Evolutionary conservation across 1,140 invertebrate genomes (phyloP).

Genomic region (Drosophila erecta): DNA sequence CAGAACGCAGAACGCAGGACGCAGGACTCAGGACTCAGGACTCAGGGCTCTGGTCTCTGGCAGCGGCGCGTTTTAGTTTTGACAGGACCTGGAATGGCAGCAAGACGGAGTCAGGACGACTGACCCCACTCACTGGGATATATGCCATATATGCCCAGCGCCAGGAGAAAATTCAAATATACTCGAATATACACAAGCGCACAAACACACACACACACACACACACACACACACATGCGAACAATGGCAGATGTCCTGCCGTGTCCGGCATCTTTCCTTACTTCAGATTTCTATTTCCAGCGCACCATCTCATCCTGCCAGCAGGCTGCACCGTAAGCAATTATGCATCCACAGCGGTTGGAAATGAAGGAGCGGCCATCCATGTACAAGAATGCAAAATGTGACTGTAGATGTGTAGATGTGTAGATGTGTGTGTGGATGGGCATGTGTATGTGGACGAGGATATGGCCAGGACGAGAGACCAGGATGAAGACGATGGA

Average conservation of each 20-base stretch:
- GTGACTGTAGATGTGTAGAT: slow-evolving; percentile 16
- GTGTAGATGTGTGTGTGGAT: slow-evolving; percentile 15
- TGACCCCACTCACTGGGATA: slow-evolving; percentile 31
- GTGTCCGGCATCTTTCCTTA: slow-evolving; percentile 68
- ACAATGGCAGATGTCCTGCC: slow-evolving; percentile 56
- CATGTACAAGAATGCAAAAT: slow-evolving; percentile 32
- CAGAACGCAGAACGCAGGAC: background rate
- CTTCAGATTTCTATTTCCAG: slow-evolving; percentile 54
- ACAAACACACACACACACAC: background rate
- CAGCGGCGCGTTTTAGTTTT: slow-evolving; percentile 78
- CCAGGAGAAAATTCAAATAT: slow-evolving; percentile 59
- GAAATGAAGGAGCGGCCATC: slow-evolving; percentile 42
- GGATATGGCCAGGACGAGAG: slow-evolving; percentile 3
- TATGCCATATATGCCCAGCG: slow-evolving; percentile 34
- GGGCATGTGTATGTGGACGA: slow-evolving; percentile 21
- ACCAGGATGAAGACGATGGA: background rate
- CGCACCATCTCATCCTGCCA: slow-evolving; percentile 19
- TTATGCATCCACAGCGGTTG: slow-evolving; percentile 59
- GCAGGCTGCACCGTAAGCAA: slow-evolving; percentile 50
- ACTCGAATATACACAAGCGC: slow-evolving; percentile 34
- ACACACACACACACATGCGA: slow-evolving; percentile 18
- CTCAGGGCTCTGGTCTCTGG: slow-evolving; percentile 39
- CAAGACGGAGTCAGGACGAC: slow-evolving; percentile 38
- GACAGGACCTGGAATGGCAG: slow-evolving; percentile 69
- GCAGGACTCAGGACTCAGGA: background rate